phyloP scores from a whole-genome alignment of 1,140 invertebrate genomes.

The Temnothorax curvispinosus region DNA sequence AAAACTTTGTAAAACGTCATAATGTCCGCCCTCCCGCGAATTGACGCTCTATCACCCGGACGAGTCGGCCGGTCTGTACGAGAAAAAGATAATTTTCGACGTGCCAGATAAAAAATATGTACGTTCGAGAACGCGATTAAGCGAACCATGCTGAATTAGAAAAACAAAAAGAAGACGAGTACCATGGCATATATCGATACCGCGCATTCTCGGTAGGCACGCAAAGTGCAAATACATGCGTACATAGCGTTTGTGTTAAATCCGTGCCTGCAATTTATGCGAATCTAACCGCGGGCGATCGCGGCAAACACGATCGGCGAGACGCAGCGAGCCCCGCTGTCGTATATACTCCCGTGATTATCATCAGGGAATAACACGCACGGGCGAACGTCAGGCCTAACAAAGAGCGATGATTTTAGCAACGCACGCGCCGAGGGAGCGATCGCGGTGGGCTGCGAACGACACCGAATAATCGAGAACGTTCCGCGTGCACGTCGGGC shows the following conservation, averaged over 20 bases:
- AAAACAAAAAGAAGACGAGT: neutral
- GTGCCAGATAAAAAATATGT: neutral
- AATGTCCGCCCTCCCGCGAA: neutral
- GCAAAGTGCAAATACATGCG: neutral
- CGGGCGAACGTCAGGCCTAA: constrained; percentile 72
- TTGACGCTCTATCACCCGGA: neutral
- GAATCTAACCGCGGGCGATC: too few species aligned
- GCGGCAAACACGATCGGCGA: too few species aligned
- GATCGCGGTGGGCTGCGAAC: neutral
- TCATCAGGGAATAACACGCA: constrained; percentile 68
- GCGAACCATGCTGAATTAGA: neutral
- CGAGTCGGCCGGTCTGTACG: too few species aligned
- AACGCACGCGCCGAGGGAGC: constrained; percentile 27
- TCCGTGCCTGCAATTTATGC: too few species aligned
- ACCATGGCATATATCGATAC: neutral
- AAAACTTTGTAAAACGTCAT: constrained; percentile 8
- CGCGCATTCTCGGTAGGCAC: neutral
- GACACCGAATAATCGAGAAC: neutral
- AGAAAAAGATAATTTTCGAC: neutral
- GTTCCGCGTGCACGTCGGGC: constrained; percentile 33
- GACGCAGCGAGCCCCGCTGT: neutral
- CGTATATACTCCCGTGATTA: constrained; percentile 19
- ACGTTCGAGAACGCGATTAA: neutral
- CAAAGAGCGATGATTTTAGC: constrained; percentile 73
- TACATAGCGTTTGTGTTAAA: neutral